phyloP scores from a whole-genome alignment of 2,797 vertebrate species.

The Holocentrus rufus region DNA sequence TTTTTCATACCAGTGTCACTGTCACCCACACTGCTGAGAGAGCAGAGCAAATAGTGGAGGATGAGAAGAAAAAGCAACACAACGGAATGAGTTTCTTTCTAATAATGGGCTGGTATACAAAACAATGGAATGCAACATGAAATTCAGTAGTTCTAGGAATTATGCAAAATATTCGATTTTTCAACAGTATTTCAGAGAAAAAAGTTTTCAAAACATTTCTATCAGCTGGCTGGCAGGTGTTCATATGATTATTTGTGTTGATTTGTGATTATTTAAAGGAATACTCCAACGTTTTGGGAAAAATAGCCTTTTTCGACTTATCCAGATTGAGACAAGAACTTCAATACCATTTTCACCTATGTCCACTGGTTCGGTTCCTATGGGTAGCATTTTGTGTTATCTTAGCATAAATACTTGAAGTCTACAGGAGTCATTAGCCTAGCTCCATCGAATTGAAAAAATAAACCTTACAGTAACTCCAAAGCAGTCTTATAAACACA shows the following conservation, averaged over 20 bases:
- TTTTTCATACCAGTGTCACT: conserved; percentile 16
- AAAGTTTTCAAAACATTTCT: background rate
- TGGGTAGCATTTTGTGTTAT: too few relatives aligned
- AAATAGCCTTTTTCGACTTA: too few relatives aligned
- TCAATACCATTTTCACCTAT: too few relatives aligned
- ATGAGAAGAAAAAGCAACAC: background rate
- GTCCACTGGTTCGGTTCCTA: too few relatives aligned
- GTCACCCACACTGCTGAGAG: background rate
- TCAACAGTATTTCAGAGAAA: too few relatives aligned
- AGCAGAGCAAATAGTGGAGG: background rate
- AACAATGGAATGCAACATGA: background rate
- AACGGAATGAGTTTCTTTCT: background rate
- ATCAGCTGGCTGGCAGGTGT: background rate
- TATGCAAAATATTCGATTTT: background rate
- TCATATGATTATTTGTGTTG: background rate
- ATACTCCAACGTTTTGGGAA: too few relatives aligned
- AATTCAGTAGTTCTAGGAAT: too few relatives aligned
- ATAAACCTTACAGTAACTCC: background rate
- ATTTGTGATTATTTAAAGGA: background rate
- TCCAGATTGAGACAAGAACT: too few relatives aligned
- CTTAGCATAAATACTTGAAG: too few relatives aligned
- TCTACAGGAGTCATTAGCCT: too few relatives aligned
- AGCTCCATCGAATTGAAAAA: too few relatives aligned
- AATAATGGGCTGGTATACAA: background rate
- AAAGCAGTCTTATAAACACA: too few relatives aligned